Base-by-base conservation (phyloP, 2,888 invertebrate genomes). In the Eustalomyia histrio region DNA sequence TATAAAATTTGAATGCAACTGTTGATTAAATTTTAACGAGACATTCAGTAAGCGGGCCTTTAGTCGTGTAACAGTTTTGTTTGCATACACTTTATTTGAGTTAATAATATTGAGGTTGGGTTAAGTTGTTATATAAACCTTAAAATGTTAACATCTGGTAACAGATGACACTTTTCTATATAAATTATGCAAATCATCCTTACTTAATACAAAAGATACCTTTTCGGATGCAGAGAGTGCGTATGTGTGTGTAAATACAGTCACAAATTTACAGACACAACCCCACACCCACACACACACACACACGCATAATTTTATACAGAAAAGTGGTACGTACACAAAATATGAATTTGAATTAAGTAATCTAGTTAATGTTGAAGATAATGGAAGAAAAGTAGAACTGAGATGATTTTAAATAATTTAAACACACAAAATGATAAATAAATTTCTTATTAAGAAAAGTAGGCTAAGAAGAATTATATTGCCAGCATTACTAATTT, bases 51-150 rank as follows among this genome's bases (percentile, higher is more conserved):
- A n/a, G n/a, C n/a, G n/a, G n/a, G n/a, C n/a, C n/a, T n/a, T n/a
- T n/a, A 14, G 9, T 39, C 12, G 10, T 39, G 14, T 39, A 39
- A 17, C 55, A n/a, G 47, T 55, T 43, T 61, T 67, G 53, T 72
- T 72, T 67, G 55, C 47, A 33, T 53, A 72, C 55, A 72, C 78
- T 67, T 60, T 72, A 61, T 33, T 47, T 47, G 1, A n/a, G 14
- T 47, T 47, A 67, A 61, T 47, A 67, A 61, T 50, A 78, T 78
- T 78, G 76, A 78, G 78, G 78, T 72, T 72, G 67, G 72, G 60
- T 65, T 78, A 61, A 60, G 72, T 47, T 78, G 58, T 72, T 72
- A 55, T 72, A 58, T 65, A 72, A 72, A 78, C 17, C 29, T 57
- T 29, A 33, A 18, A 33, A 53, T 47, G 65, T 47, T 72, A 78